These are phyloP conservation scores for Ctenochaetus hawaiiensis DNA, from an alignment of 2,797 vertebrate species.

Conservation along the genomic window DNA sequence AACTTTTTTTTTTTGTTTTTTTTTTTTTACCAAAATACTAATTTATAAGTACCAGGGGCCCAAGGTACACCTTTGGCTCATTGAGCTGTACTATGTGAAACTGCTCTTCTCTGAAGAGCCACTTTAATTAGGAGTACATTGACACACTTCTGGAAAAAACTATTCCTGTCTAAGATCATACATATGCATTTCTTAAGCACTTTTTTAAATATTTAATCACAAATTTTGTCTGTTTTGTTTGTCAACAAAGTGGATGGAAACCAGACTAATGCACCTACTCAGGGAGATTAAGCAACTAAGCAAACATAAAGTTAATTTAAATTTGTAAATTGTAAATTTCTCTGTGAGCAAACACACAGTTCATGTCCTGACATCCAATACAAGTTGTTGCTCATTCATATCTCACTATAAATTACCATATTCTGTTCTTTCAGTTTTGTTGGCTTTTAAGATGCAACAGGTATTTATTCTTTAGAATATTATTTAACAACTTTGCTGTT, in stretches of 20 bases:
- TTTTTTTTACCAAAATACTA: not conserved
- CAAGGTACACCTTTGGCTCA: conserved; percentile 1
- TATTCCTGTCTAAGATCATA: not conserved
- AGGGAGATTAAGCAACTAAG: not conserved
- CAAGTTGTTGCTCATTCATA: not conserved
- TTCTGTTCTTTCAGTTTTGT: not conserved
- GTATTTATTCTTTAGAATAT: not conserved
- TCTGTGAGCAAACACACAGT: not conserved
- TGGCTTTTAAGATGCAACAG: not conserved
- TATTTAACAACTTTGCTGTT: not conserved
- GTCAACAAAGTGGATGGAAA: conserved; percentile 6
- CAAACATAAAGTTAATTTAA: not conserved
- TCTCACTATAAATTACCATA: not conserved
- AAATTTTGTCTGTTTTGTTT: not conserved
- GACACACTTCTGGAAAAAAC: conserved; percentile 1
- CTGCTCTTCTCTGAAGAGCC: not conserved
- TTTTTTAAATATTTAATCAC: conserved; percentile 46
- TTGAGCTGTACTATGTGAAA: not conserved
- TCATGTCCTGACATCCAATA: not conserved
- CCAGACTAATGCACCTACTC: conserved; percentile 8
- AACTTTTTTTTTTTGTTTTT: not conserved
- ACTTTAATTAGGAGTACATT: conserved; percentile 19
- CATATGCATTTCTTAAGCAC: not conserved
- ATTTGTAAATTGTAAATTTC: not conserved
- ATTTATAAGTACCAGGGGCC: conserved; percentile 8